phyloP scores from a whole-genome alignment of 2,888 invertebrate genomes.

The Candidula unifasciata region DNA sequence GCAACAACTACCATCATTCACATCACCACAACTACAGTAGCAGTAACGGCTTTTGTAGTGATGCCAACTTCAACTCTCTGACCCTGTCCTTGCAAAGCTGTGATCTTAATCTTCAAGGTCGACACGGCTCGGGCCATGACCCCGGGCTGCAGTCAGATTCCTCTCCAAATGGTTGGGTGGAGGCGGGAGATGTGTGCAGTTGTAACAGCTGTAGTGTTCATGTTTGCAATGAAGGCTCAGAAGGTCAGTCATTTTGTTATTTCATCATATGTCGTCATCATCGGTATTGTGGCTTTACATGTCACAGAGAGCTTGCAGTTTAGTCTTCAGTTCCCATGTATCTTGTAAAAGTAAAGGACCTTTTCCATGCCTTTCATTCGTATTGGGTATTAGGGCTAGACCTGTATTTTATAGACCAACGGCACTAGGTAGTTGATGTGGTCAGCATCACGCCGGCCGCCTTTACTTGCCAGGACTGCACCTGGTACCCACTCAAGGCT shows the following conservation, averaged over 20 bases:
- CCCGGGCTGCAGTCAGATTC: background rate
- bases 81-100: slow-evolving; percentile 51
- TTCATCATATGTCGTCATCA: too few species aligned
- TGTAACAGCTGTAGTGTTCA: slow-evolving; percentile 87
- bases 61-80: slow-evolving; percentile 52
- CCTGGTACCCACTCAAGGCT: too few species aligned
- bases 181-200: slow-evolving; percentile 82
- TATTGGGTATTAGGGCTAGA: too few species aligned
- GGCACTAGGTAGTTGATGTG: too few species aligned
- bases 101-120: slow-evolving; percentile 23
- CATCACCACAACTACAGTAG: slow-evolving; percentile 8
- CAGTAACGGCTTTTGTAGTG: slow-evolving; percentile 30
- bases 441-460: too few species aligned
- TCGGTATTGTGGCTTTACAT: too few species aligned
- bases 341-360: too few species aligned
- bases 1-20: slow-evolving; percentile 4
- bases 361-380: too few species aligned
- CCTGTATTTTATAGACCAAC: too few species aligned
- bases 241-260: slow-evolving; percentile 74
- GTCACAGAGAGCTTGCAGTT: too few species aligned
- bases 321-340: too few species aligned
- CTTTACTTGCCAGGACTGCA: too few species aligned
- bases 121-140: slow-evolving; percentile 30
- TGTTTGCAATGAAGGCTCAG: slow-evolving; percentile 93
- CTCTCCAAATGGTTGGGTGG: slow-evolving; percentile 15